Base-by-base conservation (phyloP, 2,113 vertebrate species). In the Petrocephalus zakoni region DNA sequence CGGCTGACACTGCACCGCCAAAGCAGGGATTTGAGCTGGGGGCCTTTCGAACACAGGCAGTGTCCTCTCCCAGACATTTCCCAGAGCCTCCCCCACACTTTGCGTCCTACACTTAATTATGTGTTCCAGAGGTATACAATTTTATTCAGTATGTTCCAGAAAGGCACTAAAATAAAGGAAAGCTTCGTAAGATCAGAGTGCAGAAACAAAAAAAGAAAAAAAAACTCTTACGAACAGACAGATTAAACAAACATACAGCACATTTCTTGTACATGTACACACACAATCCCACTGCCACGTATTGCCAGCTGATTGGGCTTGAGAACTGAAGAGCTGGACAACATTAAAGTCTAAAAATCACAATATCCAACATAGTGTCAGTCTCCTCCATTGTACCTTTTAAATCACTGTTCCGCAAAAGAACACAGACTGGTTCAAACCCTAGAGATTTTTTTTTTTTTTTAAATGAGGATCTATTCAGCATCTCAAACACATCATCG, bases 141-240 rank as follows among this genome's bases (percentile, higher is more conserved):
- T 95, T 95, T 94, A 95, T 96, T 95, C 93, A 92, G 92, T 92
- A 93, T 93, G 92, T 94, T 93, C 91, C 93, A 94, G 94, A 95
- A 96, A 96, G 95, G 95, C 95, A 96, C 95, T 95, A 93, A 96
- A 96, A 93, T 93, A 95, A 95, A 95, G 91, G 90, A 93, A 92
- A 93, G 92, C 91, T 78, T 87, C 51, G 87, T 90, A 87, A 89
- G 64, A 64, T 87, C 84, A 85, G 83, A 88, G 89, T 88, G 87
- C 87, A 83, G 88, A 83, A 72, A 68, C 17, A 55, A 88, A 85
- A 83, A 61, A 85, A 82, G n/a, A 61, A 37, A 46, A 64, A 88
- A 81, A 72, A 78, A 88, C 89, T 92, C 92, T 89, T 87, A 88
- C n/a, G 17, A 84, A 84, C 64, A 55, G 19, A 87, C 29, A 89